phyloP scores from a whole-genome alignment of 2,888 invertebrate species.

The Portevinia maculata region DNA sequence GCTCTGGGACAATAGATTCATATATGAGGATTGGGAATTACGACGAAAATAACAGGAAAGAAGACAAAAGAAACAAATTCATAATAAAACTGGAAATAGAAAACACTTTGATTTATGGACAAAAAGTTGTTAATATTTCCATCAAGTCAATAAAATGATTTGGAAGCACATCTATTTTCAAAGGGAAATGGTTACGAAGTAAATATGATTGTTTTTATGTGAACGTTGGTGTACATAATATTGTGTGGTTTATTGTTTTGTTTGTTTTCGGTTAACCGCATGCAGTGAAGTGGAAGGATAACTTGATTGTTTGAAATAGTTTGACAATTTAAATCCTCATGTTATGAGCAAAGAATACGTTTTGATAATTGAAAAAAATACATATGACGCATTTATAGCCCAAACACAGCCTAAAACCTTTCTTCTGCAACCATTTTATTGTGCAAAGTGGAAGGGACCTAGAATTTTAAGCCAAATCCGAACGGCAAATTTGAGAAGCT shows the following conservation, averaged over 20 bases:
- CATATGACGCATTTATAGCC: too few species aligned
- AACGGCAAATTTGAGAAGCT: too few species aligned
- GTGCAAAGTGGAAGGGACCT: too few species aligned
- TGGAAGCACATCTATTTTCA: slow-evolving; percentile 11
- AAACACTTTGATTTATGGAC: slow-evolving; percentile 64
- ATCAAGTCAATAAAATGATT: slow-evolving; percentile 12
- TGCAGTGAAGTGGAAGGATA: too few species aligned
- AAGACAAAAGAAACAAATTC: slow-evolving; percentile 22
- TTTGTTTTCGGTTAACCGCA: too few species aligned
- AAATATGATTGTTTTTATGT: background rate
- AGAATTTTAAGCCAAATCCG: too few species aligned
- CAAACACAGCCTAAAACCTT: too few species aligned
- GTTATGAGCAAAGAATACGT: too few species aligned
- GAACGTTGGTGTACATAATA: background rate
- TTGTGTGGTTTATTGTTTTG: background rate
- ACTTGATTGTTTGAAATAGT: too few species aligned
- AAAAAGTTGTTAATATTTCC: slow-evolving; percentile 45
- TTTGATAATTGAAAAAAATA: too few species aligned
- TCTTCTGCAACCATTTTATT: too few species aligned
- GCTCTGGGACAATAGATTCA: slow-evolving; percentile 29
- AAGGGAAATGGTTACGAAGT: background rate
- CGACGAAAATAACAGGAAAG: slow-evolving; percentile 15
- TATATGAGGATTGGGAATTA: slow-evolving; percentile 9
- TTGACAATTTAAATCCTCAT: too few species aligned
- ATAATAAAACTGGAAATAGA: slow-evolving; percentile 36